Evolutionary conservation across 2,888 invertebrate species (phyloP).

Genomic region (Mesorhabditis spiculigera): DNA sequence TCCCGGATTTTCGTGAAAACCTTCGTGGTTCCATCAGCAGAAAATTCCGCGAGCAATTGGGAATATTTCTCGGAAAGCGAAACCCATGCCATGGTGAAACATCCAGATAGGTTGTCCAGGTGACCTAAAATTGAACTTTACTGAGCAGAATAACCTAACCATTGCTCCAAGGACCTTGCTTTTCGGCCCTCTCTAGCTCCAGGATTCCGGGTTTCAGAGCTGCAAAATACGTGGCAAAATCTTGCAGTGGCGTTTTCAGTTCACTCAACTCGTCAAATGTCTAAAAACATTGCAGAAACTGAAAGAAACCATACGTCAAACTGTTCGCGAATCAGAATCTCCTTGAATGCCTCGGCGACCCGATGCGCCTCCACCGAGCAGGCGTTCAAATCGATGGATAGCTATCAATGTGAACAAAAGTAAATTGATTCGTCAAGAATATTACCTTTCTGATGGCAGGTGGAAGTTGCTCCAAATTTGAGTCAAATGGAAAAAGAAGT

Average conservation of each 20-base stretch:
- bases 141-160: background rate
- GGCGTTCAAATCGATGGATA: background rate
- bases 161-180: background rate
- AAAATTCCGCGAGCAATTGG: too few relatives aligned
- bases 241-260: background rate
- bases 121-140: too few relatives aligned
- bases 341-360: background rate
- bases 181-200: background rate
- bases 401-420: background rate
- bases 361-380: background rate
- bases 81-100: too few relatives aligned
- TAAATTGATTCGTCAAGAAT: background rate
- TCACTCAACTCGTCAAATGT: background rate
- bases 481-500: background rate
- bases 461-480: slow-evolving; percentile 1
- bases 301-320: background rate
- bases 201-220: background rate
- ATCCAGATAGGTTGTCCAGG: too few relatives aligned
- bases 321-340: background rate
- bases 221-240: background rate
- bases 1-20: too few relatives aligned
- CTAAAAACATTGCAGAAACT: background rate
- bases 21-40: too few relatives aligned
- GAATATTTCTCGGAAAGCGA: too few relatives aligned
- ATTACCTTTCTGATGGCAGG: background rate